A percentile compares a stretch with the other conserved stretches of the same genome.
phyloP scores from a whole-genome alignment of 2,113 vertebrate species.

The Brienomyrus longianalis region DNA sequence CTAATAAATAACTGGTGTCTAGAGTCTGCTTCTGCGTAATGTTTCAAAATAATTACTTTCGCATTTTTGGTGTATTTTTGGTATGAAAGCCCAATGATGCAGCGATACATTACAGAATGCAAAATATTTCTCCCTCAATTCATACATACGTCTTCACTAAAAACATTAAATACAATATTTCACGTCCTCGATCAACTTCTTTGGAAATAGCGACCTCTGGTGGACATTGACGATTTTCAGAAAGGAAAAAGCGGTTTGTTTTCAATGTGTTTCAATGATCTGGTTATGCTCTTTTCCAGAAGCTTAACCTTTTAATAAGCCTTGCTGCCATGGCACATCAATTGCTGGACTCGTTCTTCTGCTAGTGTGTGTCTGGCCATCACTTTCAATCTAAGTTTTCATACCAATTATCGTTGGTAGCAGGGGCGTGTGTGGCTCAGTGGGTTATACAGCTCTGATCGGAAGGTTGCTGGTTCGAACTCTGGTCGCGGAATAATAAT shows the following conservation, averaged over 20 bases:
- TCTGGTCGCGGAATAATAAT: background rate
- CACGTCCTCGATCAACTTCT: background rate
- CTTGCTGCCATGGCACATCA: background rate
- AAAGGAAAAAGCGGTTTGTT: background rate
- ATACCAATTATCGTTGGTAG: background rate
- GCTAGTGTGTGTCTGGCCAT: background rate
- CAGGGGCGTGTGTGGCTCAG: background rate
- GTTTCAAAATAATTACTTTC: background rate
- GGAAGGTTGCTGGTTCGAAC: background rate
- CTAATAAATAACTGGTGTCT: background rate
- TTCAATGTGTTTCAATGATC: background rate
- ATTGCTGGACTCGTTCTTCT: background rate
- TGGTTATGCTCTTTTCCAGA: background rate
- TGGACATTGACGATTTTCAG: background rate
- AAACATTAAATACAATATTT: background rate
- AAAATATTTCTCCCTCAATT: background rate
- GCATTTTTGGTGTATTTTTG: background rate
- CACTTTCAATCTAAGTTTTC: background rate
- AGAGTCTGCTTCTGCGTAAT: background rate
- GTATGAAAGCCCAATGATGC: background rate
- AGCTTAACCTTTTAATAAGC: background rate
- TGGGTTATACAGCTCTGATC: background rate
- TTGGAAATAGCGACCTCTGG: background rate
- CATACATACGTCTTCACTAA: background rate
- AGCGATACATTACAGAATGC: background rate